Conservation (phyloP, 2,113 vertebrate species). For the Neogobius melanostomus region DNA sequence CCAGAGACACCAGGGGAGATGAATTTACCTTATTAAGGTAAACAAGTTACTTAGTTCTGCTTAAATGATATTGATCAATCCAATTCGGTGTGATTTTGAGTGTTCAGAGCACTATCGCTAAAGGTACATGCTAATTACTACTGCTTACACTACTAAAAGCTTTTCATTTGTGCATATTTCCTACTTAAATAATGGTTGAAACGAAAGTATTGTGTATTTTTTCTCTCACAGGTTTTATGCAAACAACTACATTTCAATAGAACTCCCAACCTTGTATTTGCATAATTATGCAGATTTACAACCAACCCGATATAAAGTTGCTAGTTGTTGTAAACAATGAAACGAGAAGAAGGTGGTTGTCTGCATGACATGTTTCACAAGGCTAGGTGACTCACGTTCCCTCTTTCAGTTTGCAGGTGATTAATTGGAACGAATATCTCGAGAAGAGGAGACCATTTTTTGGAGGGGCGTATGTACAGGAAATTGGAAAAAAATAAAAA, state of each 20-base stretch:
- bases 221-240: too few species aligned
- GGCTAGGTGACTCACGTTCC: constrained; percentile 27
- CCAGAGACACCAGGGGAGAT: too few species aligned
- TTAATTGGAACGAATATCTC: constrained; percentile 52
- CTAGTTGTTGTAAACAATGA: constrained; percentile 27
- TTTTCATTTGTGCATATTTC: background rate
- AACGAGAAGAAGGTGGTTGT: background rate
- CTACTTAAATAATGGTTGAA: too few species aligned
- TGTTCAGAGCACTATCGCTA: background rate
- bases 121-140: background rate
- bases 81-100: background rate
- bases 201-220: too few species aligned
- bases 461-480: constrained; percentile 16
- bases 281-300: background rate
- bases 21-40: too few species aligned
- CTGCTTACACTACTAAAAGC: background rate
- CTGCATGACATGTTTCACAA: constrained; percentile 15
- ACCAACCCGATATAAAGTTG: constrained; percentile 31
- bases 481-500: constrained; percentile 53
- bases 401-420: constrained; percentile 54
- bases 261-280: background rate
- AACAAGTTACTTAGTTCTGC: too few species aligned
- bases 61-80: background rate
- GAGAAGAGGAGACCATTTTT: constrained; percentile 26
- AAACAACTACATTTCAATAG: background rate